Evolutionary conservation across 2,888 invertebrate species (phyloP), one percentile per base, ranked within the genome.

Genomic region (Acleris sparsana): DNA sequence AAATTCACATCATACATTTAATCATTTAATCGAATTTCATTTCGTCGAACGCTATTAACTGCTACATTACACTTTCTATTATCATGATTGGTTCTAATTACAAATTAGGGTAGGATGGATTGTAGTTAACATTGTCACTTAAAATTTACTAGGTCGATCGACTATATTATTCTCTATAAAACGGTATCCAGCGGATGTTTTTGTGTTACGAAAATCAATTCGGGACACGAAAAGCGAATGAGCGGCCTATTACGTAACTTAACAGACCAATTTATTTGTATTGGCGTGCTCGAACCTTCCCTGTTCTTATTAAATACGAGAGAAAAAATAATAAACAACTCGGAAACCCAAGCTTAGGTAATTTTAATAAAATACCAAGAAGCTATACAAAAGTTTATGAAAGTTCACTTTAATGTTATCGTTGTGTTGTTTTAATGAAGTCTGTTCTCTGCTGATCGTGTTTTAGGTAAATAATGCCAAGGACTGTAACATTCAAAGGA

Each of bases 201-300:
- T 65, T 51, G 59, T 57, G n/a, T 55, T 51, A 56, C 44, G 33
- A 65, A 65, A 56, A 65, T 65, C 60, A 61, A 65, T 61, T 65
- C 55, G 55, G 56, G 25, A 61, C 65, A 65, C 55, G 60, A 51
- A 65, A 56, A 17, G 65, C 60, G 65, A 61, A 65, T 65, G 44
- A 65, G 44, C 11, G 48, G 60, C 55, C 60, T 56, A 65, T 65
- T 65, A 61, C 65, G 65, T 65, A 65, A 65, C 60, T 66, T 62
- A 66, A 62, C 57, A 66, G 66, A 61, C 56, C 66, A 66, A 66
- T 62, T 66, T 61, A 62, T 57, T 66, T 62, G 66, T 57, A 62
- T 48, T 66, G 62, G 62, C 46, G 52, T 17, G 51, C 33, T 52
- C 49, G 55, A 61, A 39, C 60, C 18, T 20, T 57, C 33, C 46